phyloP scores from a whole-genome alignment of 2,888 invertebrate genomes.

The Dysmachus trigonus region DNA sequence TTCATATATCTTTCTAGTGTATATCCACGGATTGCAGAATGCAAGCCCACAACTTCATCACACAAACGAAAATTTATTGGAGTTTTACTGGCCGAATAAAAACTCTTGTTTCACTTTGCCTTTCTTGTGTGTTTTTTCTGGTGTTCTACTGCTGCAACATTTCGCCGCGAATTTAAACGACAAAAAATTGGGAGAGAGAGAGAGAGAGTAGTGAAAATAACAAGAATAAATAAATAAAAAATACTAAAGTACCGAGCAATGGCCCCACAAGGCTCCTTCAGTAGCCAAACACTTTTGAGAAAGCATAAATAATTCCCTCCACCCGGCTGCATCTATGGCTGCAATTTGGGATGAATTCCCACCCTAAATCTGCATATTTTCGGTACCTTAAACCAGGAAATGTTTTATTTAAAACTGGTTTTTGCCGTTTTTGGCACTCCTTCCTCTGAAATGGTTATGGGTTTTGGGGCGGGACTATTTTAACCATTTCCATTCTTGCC shows the following conservation, averaged over 20 bases:
- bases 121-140: background rate
- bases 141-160: background rate
- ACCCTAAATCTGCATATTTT: slow-evolving; percentile 13
- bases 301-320: slow-evolving; percentile 15
- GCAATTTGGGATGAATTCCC: slow-evolving; percentile 7
- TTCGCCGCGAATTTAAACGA: background rate
- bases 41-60: slow-evolving; percentile 2
- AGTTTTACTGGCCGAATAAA: background rate
- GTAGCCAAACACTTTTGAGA: slow-evolving; percentile 16
- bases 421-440: background rate
- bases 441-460: background rate
- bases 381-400: background rate
- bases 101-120: slow-evolving; percentile 7
- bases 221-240: background rate
- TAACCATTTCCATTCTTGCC: background rate
- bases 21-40: background rate
- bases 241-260: background rate
- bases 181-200: background rate
- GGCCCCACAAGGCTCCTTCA: background rate
- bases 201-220: background rate
- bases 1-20: background rate
- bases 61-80: slow-evolving; percentile 31
- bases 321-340: slow-evolving; percentile 7
- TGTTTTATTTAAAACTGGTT: background rate
- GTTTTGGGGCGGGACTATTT: background rate